phyloP scores from a whole-genome alignment of 2,797 vertebrate species.

The Enteromius unitaeniatus region DNA sequence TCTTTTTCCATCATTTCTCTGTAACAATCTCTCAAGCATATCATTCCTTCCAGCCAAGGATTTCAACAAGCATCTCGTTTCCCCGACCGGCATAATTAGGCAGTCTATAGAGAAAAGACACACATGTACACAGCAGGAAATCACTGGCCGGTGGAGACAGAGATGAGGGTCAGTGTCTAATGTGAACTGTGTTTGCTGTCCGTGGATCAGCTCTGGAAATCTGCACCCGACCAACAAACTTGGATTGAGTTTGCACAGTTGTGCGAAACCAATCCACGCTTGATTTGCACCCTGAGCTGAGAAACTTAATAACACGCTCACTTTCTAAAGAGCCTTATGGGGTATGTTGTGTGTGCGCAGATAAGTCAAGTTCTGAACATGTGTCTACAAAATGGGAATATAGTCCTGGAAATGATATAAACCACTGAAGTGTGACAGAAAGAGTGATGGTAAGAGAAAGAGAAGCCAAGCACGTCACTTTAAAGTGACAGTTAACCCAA shows the following conservation, averaged over 20 bases:
- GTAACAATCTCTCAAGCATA: conserved; percentile 31
- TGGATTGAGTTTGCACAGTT: conserved; percentile 6
- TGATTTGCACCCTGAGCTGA: conserved; percentile 24
- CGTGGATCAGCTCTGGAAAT: background rate
- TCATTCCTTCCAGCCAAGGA: conserved; percentile 33
- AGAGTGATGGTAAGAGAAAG: conserved; percentile 67
- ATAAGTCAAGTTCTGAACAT: conserved; percentile 28
- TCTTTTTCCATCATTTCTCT: conserved; percentile 42
- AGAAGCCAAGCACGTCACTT: conserved; percentile 59
- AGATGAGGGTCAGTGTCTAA: conserved; percentile 25
- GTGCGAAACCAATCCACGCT: conserved; percentile 20
- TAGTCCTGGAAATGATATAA: conserved; percentile 43
- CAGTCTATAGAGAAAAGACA: conserved; percentile 22
- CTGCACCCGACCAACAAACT: background rate
- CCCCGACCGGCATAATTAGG: conserved; percentile 33
- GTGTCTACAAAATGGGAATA: conserved; percentile 45
- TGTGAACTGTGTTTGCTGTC: background rate
- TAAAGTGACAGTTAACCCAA: background rate
- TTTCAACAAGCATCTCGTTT: conserved; percentile 40
- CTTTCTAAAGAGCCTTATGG: conserved; percentile 36
- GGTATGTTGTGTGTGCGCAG: background rate
- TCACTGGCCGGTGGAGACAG: background rate
- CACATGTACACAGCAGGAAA: conserved; percentile 38
- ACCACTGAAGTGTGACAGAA: conserved; percentile 17
- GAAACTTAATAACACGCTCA: conserved; percentile 34